Base-by-base conservation (phyloP, 2,888 invertebrate species). In the Rhaphigaster nebulosa region DNA sequence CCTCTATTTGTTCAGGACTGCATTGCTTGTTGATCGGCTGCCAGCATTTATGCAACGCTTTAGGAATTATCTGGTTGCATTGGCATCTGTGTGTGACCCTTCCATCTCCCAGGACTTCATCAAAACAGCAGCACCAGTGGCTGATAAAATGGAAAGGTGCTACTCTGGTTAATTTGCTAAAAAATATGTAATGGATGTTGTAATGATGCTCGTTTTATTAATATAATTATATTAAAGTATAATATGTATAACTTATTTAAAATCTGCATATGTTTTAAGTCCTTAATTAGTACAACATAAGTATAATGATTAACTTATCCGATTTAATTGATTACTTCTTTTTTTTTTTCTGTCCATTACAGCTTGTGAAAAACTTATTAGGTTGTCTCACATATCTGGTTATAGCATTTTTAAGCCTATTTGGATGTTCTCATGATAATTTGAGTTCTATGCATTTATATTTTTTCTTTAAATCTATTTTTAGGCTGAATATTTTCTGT, bases 91-190 rank as follows among this genome's bases (percentile, higher is more conserved):
- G n/a, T 60, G 80, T n/a, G 50, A 52, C 15, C 87, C 90, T 8
- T 80, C 89, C 26, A n/a, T 60, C 13, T 88, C 84, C 0, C 90
- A 90, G 34, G 88, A 60, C 15, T 45, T 90, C 87, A 41, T 91
- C 10, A 87, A 93, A 54, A 91, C 93, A 90, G 91, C 94, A 18
- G 92, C 93, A 13, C 93, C 94, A 91, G 94, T 93, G 92, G 94
- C 94, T n/a, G 93, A 94, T 92, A 93, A 93, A 91, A 92, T 94
- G 41, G 94, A 94, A 92, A 94, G 93, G 92, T 92, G 18, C 20
- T 10, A 65, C 23, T 76, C 0, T 90, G 13, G 20, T 26, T 84
- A 50, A 38, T 70, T 29, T 18, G 18, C 18, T 87, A n/a, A 54
- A 65, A 65, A 70, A 88, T 90, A 87, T 60, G n/a, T n/a, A n/a